These are phyloP conservation scores for Tineola bisselliella DNA, from an alignment of 2,888 invertebrate species.

Conservation along the genomic window DNA sequence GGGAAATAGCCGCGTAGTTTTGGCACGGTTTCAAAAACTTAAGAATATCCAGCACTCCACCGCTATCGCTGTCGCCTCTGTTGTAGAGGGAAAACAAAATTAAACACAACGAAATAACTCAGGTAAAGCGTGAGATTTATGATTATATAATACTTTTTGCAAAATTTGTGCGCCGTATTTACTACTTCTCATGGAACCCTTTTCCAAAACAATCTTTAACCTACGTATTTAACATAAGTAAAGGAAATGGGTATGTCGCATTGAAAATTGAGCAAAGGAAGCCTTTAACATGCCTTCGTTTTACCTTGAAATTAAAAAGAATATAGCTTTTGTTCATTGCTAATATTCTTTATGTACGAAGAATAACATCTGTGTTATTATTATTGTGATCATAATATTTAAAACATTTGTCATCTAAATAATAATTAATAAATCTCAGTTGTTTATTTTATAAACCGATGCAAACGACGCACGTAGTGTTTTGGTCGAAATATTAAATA, in stretches of 20 bases:
- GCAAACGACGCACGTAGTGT: no score
- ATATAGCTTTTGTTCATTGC: no score
- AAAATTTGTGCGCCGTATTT: neutral
- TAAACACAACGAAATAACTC: neutral
- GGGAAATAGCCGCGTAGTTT: neutral
- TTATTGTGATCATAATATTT: no score
- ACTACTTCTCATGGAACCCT: neutral
- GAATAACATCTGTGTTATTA: no score
- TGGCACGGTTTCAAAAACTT: slow-evolving; percentile 5
- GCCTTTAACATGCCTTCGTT: neutral
- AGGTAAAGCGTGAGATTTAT: neutral
- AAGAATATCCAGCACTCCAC: neutral
- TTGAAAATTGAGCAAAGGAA: neutral
- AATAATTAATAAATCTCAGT: no score
- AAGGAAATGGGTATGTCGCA: neutral
- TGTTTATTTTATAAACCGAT: no score
- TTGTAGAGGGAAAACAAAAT: neutral
- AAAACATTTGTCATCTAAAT: no score
- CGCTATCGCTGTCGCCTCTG: neutral
- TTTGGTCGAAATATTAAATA: no score
- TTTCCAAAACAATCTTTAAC: neutral
- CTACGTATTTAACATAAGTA: neutral
- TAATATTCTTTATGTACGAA: no score
- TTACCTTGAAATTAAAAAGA: neutral
- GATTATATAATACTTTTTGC: neutral